A percentile compares a stretch with the other conserved stretches of the same genome.
Conservation (phyloP, 2,888 invertebrate genomes). For the Callosobruchus maculatus region DNA sequence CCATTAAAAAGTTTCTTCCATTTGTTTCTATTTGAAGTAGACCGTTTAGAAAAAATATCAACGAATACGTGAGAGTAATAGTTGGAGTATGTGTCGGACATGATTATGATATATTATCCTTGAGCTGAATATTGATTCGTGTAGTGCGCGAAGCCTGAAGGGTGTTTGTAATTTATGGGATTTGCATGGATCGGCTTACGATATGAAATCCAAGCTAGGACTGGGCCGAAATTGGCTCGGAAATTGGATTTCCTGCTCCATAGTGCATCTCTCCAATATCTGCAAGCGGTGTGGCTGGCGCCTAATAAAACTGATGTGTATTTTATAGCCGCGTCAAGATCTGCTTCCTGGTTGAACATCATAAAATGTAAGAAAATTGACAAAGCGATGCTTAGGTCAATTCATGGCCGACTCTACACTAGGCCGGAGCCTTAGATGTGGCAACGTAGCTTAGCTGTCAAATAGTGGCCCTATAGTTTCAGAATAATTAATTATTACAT, state of each 20-base stretch:
- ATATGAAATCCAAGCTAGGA: neutral
- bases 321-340: too few species aligned
- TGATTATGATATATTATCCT: neutral
- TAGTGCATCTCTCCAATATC: neutral
- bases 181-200: neutral
- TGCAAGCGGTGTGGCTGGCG: neutral
- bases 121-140: neutral
- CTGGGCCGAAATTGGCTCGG: neutral
- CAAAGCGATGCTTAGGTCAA: too few species aligned
- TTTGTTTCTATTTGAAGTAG: too few species aligned
- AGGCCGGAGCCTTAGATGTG: too few species aligned
- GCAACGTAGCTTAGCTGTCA: too few species aligned
- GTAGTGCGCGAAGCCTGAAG: neutral
- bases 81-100: neutral
- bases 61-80: neutral
- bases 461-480: too few species aligned
- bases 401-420: too few species aligned
- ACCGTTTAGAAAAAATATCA: neutral
- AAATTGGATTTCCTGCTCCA: neutral
- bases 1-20: too few species aligned
- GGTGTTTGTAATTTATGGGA: neutral
- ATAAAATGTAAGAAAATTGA: too few species aligned
- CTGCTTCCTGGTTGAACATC: too few species aligned
- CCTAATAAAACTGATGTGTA: too few species aligned
- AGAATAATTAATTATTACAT: too few species aligned